Base-by-base conservation (phyloP, 2,888 invertebrate genomes). In the Oligia fasciuncula region DNA sequence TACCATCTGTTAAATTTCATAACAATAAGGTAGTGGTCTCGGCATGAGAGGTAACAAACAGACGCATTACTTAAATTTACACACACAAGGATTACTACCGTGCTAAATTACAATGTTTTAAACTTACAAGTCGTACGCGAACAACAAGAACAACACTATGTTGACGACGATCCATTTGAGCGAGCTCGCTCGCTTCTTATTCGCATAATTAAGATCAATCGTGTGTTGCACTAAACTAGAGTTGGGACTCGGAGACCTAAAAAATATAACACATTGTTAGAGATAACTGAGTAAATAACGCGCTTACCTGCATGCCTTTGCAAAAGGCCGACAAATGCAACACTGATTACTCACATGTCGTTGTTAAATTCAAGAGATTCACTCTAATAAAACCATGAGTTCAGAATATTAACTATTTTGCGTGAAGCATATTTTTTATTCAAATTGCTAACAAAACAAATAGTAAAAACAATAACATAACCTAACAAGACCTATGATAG, bases 151-250 rank as follows among this genome's bases (percentile, higher is more conserved):
- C 51, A 98, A 88, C 17, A 94, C 90, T n/a, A 96, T 94, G 90
- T 98, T 98, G 29, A 97, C 91, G 19, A 95, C 89, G 71, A 97
- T 97, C 97, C 98, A 98, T 85, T 97, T 96, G n/a, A 97, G 91
- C 43, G 97, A 96, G 75, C 91, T 95, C 13, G 96, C 95, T 5
- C 97, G 96, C 90, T 96, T 97, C 81, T 92, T 94, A 79, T 97
- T 95, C 1, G 93, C 95, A 86, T 97, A 97, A 72, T 96, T 97
- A 19, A 97, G 86, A 77, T 97, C 95, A 51, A 97, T 94, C 46
- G 97, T 97, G 85, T 96, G 96, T 87, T 97, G 96, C 69, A 98
- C 95, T 80, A 97, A 93, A 68, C 96, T 96, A 19, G 97, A 91
- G 76, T 93, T 92, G 2, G 94, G 92, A 80, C 93, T 94, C 9